Base-by-base conservation (phyloP, 2,888 invertebrate genomes). In the Platycnemis pennipes region DNA sequence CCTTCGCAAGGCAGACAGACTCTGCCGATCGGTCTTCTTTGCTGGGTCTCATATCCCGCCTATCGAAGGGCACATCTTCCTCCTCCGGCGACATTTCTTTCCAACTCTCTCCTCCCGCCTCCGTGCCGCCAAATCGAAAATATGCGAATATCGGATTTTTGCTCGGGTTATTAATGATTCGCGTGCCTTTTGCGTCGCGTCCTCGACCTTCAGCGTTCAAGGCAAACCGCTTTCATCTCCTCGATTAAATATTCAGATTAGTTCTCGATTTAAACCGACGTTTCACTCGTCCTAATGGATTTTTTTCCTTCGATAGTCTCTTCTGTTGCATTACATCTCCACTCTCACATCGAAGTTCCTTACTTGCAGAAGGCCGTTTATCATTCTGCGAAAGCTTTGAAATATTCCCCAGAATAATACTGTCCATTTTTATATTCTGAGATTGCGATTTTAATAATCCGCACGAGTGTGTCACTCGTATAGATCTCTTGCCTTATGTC, bases 201-300 rank as follows among this genome's bases (percentile, higher is more conserved):
- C 77, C 77, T 77, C 37, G 37, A 77, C 37, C 77, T 77, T 37
- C 77, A 37, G 2, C 37, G 22, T 37, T 31, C 37, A 77, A 77
- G 77, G 63, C 63, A 8, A n/a, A 37, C 37, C 37, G 26, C 77
- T 77, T 77, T 37, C 37, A 4, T 11, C n/a, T 3, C 2, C 11
- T 37, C 31, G 77, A 77, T 77, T 77, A 77, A 77, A 37, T 37
- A 37, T 77, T 77, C 31, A 77, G 77, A 77, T 77, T 77, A 77
- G 22, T 77, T 37, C 37, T 13, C 37, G 31, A 37, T 37, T 77
- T 37, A 77, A 77, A 26, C 37, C 31, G 77, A 77, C 37, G 77
- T 77, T 77, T 8, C 26, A 77, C 16, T 77, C 77, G 4, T 0
- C 37, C 13, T 37, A 77, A 77, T 77, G 77, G 77, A 77, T 37